A percentile compares a stretch with the other conserved stretches of the same genome.
phyloP scores from a whole-genome alignment of 2,797 vertebrate species.

The Peromyscus melanophrys region DNA sequence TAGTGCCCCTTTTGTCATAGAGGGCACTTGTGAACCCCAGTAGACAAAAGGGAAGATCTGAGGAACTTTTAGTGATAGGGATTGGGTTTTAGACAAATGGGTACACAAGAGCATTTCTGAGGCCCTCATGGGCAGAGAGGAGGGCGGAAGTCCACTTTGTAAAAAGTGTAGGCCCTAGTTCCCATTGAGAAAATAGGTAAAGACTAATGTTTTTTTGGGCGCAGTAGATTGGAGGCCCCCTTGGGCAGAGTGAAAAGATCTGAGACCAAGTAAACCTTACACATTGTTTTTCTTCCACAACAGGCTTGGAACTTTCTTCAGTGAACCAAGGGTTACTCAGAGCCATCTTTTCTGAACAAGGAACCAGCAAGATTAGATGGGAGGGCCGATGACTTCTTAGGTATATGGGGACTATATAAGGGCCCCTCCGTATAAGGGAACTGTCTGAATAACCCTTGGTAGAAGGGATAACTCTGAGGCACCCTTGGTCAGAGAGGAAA shows the following conservation, averaged over 20 bases:
- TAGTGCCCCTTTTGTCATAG: too few species aligned
- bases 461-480: neutral
- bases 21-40: neutral
- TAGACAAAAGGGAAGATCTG: neutral
- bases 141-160: neutral
- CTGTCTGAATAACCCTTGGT: neutral
- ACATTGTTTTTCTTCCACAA: neutral
- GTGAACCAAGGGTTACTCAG: neutral
- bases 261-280: neutral
- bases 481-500: neutral
- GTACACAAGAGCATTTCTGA: neutral
- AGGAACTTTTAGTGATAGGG: neutral
- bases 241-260: neutral
- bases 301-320: neutral
- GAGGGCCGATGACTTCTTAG: neutral
- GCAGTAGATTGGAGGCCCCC: neutral
- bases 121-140: neutral
- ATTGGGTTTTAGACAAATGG: neutral
- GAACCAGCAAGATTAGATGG: too few species aligned
- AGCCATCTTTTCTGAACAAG: neutral
- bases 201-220: neutral
- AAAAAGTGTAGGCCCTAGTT: neutral
- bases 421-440: too few species aligned
- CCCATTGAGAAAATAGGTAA: neutral
- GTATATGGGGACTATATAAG: neutral